These are phyloP conservation scores for Drosophila biarmipes DNA, from an alignment of 1,140 invertebrate genomes.

Conservation along the genomic window DNA sequence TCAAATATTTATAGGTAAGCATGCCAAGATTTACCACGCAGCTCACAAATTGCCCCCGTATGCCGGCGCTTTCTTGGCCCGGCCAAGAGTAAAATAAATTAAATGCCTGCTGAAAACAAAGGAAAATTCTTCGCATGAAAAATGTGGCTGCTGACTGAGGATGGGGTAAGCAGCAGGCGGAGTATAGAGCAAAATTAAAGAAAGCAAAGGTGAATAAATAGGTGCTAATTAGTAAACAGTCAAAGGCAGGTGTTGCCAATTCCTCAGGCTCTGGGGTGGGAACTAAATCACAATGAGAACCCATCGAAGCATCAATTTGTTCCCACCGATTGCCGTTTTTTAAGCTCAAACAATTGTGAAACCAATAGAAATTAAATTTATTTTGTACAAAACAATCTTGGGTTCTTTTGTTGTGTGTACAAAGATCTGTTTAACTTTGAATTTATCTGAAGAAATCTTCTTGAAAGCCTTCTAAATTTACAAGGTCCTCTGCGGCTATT, in stretches of 20 bases:
- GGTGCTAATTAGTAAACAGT: conserved; percentile 71
- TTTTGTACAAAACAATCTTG: neutral
- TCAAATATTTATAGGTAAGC: conserved; percentile 78
- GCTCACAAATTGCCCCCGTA: conserved; percentile 63
- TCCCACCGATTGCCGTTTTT: neutral
- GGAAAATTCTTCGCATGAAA: conserved; percentile 59
- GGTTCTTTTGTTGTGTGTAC: neutral
- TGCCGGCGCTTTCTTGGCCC: conserved; percentile 36
- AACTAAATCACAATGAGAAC: conserved; percentile 13
- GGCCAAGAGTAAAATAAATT: conserved; percentile 63
- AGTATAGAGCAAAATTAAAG: conserved; percentile 19
- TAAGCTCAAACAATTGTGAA: too few species aligned
- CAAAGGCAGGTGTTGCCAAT: conserved; percentile 60
- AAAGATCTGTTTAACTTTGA: neutral
- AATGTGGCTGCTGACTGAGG: conserved; percentile 33
- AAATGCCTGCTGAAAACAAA: conserved; percentile 73
- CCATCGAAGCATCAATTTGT: conserved; percentile 1
- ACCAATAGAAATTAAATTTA: too few species aligned
- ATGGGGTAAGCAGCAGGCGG: conserved; percentile 2
- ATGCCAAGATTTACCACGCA: conserved; percentile 68
- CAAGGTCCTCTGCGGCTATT: too few species aligned
- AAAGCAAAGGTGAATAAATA: conserved; percentile 62
- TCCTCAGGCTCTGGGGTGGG: neutral
- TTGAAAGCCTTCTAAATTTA: neutral
- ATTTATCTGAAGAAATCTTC: neutral